A percentile compares a stretch with the other conserved stretches of the same genome.
Conservation (phyloP, 2,888 invertebrate genomes). For the Himalopsyche kuldschensis region DNA sequence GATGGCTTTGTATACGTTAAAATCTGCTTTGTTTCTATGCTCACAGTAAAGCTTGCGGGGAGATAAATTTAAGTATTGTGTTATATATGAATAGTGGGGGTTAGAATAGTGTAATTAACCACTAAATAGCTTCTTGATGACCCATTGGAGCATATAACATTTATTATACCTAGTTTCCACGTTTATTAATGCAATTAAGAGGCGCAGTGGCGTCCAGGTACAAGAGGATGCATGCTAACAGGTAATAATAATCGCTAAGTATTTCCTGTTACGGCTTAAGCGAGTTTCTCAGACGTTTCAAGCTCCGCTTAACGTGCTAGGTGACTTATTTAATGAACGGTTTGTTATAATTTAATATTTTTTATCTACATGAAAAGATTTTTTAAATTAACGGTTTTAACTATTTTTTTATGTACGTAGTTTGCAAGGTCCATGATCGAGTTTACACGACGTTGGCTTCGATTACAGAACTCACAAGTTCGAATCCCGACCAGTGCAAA, state of each 20-base stretch:
- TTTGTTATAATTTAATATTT: no score
- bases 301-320: not conserved
- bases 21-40: not conserved
- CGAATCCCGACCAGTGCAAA: no score
- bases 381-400: no score
- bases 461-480: no score
- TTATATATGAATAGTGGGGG: not conserved
- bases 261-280: not conserved
- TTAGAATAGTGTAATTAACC: not conserved
- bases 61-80: not conserved
- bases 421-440: no score
- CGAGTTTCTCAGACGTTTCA: not conserved
- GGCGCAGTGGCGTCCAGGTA: slow-evolving; percentile 12
- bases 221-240: slow-evolving; percentile 5
- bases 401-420: no score
- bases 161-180: slow-evolving; percentile 6
- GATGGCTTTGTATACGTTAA: no score
- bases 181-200: slow-evolving; percentile 19
- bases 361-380: no score
- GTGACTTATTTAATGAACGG: no score
- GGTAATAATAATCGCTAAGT: not conserved
- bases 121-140: not conserved
- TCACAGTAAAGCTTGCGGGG: not conserved
- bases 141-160: not conserved
- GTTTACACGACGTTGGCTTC: no score